Evolutionary conservation across 2,113 vertebrate species (phyloP), one percentile per base, ranked within the genome.

Genomic region (Anarrhichthys ocellatus): DNA sequence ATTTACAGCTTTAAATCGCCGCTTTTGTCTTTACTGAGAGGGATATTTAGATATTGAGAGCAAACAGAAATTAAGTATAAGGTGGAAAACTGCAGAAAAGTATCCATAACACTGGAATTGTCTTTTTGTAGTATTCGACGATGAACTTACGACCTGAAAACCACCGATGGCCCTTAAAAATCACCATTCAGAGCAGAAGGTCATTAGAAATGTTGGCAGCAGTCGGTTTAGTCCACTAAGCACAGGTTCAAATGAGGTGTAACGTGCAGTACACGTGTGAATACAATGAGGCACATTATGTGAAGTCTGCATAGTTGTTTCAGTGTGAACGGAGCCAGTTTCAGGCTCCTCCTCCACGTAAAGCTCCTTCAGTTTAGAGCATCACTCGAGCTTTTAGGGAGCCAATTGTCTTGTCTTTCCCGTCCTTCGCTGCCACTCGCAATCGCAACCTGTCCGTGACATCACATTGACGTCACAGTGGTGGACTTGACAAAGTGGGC

Each of bases 381-480:
- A 22, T 62, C 22, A 9, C 65, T 52, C n/a, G 0, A 52, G 40
- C 38, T 73, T 77, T 59, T 42, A 76, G 58, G 73, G 36, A 76
- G 71, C 32, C 15, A 24, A 18, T 11, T 8, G 56, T 84, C 74
- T 73, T n/a, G 48, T 50, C 24, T 38, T 18, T 64, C 63, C 13
- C 0, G 1, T 29, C 48, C 46, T 63, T 52, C 29, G 22, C n/a
- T 14, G 13, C 20, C 34, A 36, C 58, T 46, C 8, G 11, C 15
- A 24, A 17, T 4, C 63, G 24, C 0, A 40, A 29, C 65, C 40
- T 52, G 71, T 68, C 72, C 4, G 0, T 80, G 65, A 74, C 65
- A 17, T 90, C 75, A 84, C 87, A 95, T 92, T 0, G 93, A 86
- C 0, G 95, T 94, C 85, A 95, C 95, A n/a, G 95, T 89, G 79